These are phyloP conservation scores for Alfaro cultratus DNA, from an alignment of 2,797 vertebrate species.

Conservation along the genomic window DNA sequence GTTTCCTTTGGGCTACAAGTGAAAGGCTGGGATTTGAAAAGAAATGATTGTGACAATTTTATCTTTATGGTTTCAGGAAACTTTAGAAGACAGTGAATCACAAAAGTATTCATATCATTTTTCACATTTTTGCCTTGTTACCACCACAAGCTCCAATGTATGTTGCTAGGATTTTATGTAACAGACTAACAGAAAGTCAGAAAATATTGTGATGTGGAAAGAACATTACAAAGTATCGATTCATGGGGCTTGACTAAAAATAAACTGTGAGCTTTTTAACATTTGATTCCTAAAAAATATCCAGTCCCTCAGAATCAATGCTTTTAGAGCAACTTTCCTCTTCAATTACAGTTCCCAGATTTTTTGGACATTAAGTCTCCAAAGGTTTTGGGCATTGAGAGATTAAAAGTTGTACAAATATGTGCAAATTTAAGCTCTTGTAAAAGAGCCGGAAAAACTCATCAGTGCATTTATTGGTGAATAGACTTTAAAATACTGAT, in stretches of 20 bases:
- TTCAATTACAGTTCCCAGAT: not conserved
- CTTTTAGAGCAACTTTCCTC: not conserved
- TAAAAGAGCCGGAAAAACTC: not conserved
- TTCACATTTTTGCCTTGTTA: not conserved
- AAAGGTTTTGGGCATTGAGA: not conserved
- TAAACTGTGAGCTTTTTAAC: too few relatives aligned
- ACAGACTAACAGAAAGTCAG: not conserved
- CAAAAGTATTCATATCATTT: not conserved
- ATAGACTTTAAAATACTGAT: too few relatives aligned
- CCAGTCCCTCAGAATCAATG: not conserved
- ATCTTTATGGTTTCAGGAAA: not conserved
- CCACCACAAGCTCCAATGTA: not conserved
- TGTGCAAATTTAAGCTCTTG: not conserved
- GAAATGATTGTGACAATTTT: constrained; percentile 9
- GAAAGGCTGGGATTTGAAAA: not conserved
- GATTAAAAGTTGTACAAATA: not conserved
- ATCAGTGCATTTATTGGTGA: too few relatives aligned
- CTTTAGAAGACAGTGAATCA: constrained; percentile 1
- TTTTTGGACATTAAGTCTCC: not conserved
- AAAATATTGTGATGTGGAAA: not conserved
- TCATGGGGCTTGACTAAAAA: too few relatives aligned
- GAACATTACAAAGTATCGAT: not conserved
- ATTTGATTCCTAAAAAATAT: not conserved
- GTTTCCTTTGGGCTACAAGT: constrained; percentile 27
- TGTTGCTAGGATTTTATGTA: not conserved